These are phyloP conservation scores for Drosophila trapezifrons DNA, from an alignment of 1,140 invertebrate genomes.

Conservation along the genomic window DNA sequence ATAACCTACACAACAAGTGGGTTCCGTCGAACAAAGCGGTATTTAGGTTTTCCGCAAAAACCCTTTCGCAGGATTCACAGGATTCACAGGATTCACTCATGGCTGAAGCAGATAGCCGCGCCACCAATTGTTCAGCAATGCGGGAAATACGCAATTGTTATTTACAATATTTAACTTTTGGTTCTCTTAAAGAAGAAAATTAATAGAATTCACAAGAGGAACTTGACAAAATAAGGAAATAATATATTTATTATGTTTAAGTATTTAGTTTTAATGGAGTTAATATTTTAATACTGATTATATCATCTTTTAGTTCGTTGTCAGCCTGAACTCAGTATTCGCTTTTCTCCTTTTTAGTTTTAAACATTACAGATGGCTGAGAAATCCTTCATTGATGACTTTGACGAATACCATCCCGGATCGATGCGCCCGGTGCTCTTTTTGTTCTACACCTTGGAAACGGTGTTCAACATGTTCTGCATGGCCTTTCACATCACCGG, in stretches of 20 bases:
- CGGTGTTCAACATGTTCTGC: constrained; percentile 38
- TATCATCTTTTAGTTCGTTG: neutral
- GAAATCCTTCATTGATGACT: neutral
- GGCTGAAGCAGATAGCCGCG: constrained; percentile 67
- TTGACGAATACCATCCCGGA: neutral
- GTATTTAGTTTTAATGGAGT: no score
- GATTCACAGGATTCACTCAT: constrained; percentile 71
- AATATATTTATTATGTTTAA: no score
- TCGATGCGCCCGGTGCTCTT: constrained; percentile 38
- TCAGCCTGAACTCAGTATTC: neutral
- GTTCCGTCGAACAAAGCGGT: constrained; percentile 54
- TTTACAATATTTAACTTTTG: neutral
- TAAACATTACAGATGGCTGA: neutral
- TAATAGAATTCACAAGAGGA: neutral
- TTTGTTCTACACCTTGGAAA: constrained; percentile 39
- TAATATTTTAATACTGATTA: no score
- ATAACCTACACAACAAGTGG: constrained; percentile 65
- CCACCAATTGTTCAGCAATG: constrained; percentile 26
- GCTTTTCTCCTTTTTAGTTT: neutral
- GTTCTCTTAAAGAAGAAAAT: neutral
- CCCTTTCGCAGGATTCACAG: constrained; percentile 63
- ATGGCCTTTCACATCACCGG: constrained; percentile 37
- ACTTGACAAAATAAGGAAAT: no score
- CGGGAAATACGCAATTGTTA: constrained; percentile 33
- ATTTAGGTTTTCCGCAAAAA: constrained; percentile 74